Evolutionary conservation across 2,113 vertebrate genomes (phyloP), one percentile per base, ranked within the genome.

Genomic region (Conger conger): DNA sequence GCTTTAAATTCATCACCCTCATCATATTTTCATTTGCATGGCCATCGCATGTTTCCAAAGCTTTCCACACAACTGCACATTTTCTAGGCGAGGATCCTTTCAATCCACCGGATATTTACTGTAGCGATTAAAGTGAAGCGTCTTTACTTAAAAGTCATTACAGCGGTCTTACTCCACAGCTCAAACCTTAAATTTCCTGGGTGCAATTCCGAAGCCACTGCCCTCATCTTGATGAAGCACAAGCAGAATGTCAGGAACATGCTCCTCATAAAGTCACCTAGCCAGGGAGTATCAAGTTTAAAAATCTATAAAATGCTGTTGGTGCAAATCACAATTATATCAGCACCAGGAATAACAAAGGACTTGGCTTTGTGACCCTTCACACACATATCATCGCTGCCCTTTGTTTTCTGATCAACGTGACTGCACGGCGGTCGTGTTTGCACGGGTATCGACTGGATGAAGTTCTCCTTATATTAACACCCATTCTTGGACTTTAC

Each of bases 381-480:
- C 15, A 35, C 30, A 33, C n/a, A 33, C 30, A 76, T 30, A 76
- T 36, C n/a, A 36, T 16, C 15, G 33, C 7, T 16, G 73, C 73
- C 35, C 23, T 76, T 76, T 35, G 35, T 76, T 76, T 76, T 17
- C n/a, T n/a, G n/a, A n/a, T 37, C 9, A 78, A 20, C 18, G 18
- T 37, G 36, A 38, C 9, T 15, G 35, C 76, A 78, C 1, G 36
- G 7, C 3, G 4, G 36, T 11, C 6, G 17, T 63, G 38, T 78
- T 38, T 38, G 20, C 76, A 3, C 18, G 38, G 7, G 36, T 9
- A 77, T n/a, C 0, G 76, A 77, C 16, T 13, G 76, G 33, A 13
- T 15, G 76, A 20, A 78, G 57, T 79, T 85, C 79, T 82, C 68
- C 60, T 86, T 86, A 63, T 83, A 45, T 42, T 86, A 85, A 86